These are phyloP conservation scores for Glaucidium brasilianum DNA, from an alignment of 2,113 vertebrate species.

Conservation along the genomic window DNA sequence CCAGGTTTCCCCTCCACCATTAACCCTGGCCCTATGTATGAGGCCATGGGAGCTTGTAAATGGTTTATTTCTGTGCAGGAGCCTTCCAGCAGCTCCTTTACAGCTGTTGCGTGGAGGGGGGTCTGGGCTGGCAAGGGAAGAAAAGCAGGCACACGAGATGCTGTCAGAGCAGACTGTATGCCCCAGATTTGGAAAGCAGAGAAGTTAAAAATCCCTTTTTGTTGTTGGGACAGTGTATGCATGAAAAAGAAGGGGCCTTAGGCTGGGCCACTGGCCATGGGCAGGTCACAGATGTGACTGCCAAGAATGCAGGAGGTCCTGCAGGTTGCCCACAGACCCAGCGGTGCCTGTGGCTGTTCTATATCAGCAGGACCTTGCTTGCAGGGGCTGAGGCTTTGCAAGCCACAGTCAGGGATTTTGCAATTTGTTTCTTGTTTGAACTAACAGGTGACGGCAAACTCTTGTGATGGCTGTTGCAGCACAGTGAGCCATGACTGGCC, in stretches of 20 bases:
- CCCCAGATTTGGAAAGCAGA: not conserved
- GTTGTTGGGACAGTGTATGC: not conserved
- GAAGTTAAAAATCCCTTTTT: not conserved
- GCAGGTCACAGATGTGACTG: not conserved
- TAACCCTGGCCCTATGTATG: not conserved
- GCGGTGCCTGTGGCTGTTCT: not conserved
- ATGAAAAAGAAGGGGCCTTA: not conserved
- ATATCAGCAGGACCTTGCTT: not conserved
- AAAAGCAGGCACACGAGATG: not conserved
- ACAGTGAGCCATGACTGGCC: not conserved
- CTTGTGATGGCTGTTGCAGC: not conserved
- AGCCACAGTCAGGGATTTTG: not conserved
- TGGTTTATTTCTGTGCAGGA: not conserved
- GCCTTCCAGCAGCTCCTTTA: constrained; percentile 33
- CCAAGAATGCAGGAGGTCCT: not conserved
- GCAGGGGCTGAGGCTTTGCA: not conserved
- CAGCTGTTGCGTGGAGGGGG: fast-evolving
- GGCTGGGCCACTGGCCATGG: fast-evolving
- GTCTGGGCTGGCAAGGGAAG: not conserved
- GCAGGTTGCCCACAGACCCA: not conserved
- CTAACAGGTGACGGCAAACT: not conserved
- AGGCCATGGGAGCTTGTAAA: constrained; percentile 14
- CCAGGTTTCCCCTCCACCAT: not conserved
- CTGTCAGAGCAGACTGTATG: not conserved
- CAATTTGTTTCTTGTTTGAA: not conserved